Evolutionary conservation across 2,113 vertebrate species (phyloP).

Genomic region (Eulacestoma nigropectus): DNA sequence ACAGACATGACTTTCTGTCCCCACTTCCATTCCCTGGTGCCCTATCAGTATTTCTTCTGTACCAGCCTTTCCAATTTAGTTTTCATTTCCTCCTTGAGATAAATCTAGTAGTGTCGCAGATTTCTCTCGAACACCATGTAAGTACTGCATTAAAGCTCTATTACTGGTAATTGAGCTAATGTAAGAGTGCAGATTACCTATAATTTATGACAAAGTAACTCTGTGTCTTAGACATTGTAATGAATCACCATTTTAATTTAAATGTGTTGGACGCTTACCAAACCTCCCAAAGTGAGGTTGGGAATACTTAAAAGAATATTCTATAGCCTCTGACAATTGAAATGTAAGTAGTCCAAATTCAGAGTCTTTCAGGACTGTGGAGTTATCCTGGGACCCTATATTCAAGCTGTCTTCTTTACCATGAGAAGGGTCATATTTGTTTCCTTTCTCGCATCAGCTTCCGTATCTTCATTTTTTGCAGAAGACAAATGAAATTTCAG

Average conservation of each 20-base stretch:
- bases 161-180: conserved; percentile 75
- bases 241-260: conserved; percentile 71
- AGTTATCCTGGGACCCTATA: background rate
- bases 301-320: conserved; percentile 29
- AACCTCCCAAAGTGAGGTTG: conserved; percentile 39
- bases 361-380: background rate
- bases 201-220: conserved; percentile 75
- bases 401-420: background rate
- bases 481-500: background rate
- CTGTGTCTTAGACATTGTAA: conserved; percentile 63
- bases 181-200: conserved; percentile 72
- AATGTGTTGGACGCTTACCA: conserved; percentile 61
- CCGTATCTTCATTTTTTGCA: background rate
- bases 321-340: conserved; percentile 12
- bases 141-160: conserved; percentile 77
- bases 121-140: conserved; percentile 69
- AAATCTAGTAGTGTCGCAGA: conserved; percentile 46
- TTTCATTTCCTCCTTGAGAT: conserved; percentile 44
- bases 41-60: background rate
- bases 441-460: background rate
- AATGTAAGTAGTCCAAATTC: conserved; percentile 1
- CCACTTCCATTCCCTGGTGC: background rate
- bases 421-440: background rate
- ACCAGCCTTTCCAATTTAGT: conserved; percentile 45
- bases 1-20: background rate